A percentile compares a stretch with the other conserved stretches of the same genome.
phyloP scores from a whole-genome alignment of 2,888 invertebrate species.

The Tetranychus piercei region DNA sequence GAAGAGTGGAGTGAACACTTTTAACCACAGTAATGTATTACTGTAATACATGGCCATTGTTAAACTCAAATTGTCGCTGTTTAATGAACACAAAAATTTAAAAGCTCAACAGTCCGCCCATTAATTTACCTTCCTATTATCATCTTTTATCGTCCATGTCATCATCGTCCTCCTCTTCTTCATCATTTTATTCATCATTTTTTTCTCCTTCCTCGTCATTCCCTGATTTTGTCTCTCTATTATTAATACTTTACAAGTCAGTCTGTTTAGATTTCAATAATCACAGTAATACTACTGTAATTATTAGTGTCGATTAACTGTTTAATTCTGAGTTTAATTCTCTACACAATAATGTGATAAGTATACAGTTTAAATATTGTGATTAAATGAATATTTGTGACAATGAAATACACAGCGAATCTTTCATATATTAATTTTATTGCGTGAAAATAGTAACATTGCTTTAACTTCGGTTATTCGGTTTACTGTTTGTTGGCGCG shows the following conservation, averaged over 20 bases:
- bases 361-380: background rate
- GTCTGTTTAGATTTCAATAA: background rate
- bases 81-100: background rate
- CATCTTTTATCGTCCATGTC: background rate
- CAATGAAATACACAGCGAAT: too few relatives aligned
- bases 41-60: background rate
- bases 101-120: background rate
- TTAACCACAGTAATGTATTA: too few relatives aligned
- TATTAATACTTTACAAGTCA: background rate
- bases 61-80: background rate
- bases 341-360: background rate
- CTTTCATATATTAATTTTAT: too few relatives aligned
- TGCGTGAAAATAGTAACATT: background rate
- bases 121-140: conserved; percentile 1
- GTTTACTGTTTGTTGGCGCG: background rate
- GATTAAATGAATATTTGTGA: background rate
- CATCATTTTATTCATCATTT: background rate
- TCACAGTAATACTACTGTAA: background rate
- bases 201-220: background rate
- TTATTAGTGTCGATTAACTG: background rate
- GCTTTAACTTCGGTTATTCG: background rate
- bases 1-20: too few relatives aligned
- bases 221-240: background rate
- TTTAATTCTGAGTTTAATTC: background rate
- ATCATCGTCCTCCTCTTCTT: background rate